Evolutionary conservation across 2,888 invertebrate genomes (phyloP), one percentile per base, ranked within the genome.

Genomic region (Folsomia manolachei): DNA sequence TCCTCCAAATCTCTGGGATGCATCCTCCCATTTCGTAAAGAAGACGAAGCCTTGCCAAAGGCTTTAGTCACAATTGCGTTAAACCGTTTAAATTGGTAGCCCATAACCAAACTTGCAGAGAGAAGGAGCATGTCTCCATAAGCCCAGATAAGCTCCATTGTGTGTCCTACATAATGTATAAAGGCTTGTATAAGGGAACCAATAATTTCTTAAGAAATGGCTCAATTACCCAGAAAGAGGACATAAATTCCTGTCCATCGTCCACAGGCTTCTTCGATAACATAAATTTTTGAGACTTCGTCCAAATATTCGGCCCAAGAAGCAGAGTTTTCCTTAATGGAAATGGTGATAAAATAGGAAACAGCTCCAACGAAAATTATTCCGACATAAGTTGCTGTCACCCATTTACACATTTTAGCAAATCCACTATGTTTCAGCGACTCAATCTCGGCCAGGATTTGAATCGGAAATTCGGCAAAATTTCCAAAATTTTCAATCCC

Each of bases 171-270:
- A 51, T 1, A 26, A 24, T n/a, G n/a, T 14, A 27, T 53, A 21
- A 65, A 51, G 9, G 18, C 51, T 11, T 56, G 39, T 4, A 39
- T 9, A 4, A 39, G 39, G 7, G 39, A 39, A 39, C 4, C 39
- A 9, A 9, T 21, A 56, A 56, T 56, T n/a, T 21, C 19, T 14
- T 7, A 39, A 21, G 27, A 53, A 23, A 56, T 21, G 18, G 25
- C 21, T 18, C 21, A 4, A 2, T 64, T 68, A 74, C 74, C 76
- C 14, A 73, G 27, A 21, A 73, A 18, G 21, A 73, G 14, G 21
- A 71, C 64, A 27, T 71, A 77, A 65, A 70, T 69, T 23, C 75
- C 76, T 23, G 69, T 70, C 74, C 74, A 77, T 70, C 75, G 71
- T 1, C 27, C 27, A 7, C 25, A 19, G 14, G 26, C 14, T 63